Conservation (phyloP, 2,113 vertebrate species). For the Coptodon bakossiorum region DNA sequence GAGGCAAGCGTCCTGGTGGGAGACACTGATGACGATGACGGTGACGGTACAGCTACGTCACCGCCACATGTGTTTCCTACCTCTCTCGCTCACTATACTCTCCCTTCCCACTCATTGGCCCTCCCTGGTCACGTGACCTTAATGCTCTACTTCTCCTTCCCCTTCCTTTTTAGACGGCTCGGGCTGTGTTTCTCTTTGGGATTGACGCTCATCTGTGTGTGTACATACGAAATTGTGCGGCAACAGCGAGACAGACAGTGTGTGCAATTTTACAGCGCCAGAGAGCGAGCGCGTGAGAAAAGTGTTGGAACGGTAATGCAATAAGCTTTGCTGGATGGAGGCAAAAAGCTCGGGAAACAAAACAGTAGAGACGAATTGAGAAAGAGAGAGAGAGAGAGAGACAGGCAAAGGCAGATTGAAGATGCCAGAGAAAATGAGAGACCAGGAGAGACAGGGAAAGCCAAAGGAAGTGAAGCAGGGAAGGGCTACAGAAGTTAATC, state of each 20-base stretch:
- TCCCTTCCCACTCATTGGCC: constrained; percentile 48
- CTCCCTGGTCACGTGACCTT: constrained; percentile 48
- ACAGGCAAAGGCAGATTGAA: constrained; percentile 28
- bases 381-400: constrained; percentile 23
- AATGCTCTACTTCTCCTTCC: constrained; percentile 62
- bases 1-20: constrained; percentile 33
- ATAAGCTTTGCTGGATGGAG: constrained; percentile 26
- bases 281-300: constrained; percentile 23
- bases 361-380: constrained; percentile 35
- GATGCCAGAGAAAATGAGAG: constrained; percentile 28
- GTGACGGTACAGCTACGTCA: constrained; percentile 51
- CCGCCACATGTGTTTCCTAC: constrained; percentile 48
- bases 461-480: constrained; percentile 14
- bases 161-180: constrained; percentile 52
- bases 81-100: constrained; percentile 39
- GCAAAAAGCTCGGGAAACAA: constrained; percentile 37
- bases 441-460: constrained; percentile 15
- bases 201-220: constrained; percentile 49
- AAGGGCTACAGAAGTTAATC: constrained; percentile 44
- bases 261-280: constrained; percentile 20
- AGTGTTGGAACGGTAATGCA: constrained; percentile 24
- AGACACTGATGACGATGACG: constrained; percentile 12
- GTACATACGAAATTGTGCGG: constrained; percentile 32
- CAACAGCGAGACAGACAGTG: constrained; percentile 24
- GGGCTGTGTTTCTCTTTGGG: constrained; percentile 52